Evolutionary conservation across 2,113 vertebrate genomes (phyloP).

Genomic region (Fulica atra): DNA sequence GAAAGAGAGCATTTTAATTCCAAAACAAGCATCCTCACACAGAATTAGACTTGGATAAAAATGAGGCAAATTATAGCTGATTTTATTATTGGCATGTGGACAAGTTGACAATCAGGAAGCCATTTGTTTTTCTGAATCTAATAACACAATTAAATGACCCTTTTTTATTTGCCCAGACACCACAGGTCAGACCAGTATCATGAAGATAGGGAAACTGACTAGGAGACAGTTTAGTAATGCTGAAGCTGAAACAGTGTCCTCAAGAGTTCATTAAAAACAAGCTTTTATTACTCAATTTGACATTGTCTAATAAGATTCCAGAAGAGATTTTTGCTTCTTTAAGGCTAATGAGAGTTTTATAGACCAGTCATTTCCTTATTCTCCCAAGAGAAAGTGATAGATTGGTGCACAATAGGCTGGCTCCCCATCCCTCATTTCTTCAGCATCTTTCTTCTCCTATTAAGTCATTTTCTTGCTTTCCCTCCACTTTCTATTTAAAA

Average conservation of each 20-base stretch:
- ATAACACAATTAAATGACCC: slow-evolving; percentile 29
- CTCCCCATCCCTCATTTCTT: slow-evolving; percentile 44
- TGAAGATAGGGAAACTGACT: slow-evolving; percentile 31
- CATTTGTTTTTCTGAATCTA: slow-evolving; percentile 20
- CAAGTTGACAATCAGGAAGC: slow-evolving; percentile 41
- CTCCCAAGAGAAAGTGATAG: slow-evolving; percentile 67
- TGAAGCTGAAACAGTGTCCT: slow-evolving; percentile 48
- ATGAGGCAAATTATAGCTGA: not conserved
- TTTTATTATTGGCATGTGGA: not conserved
- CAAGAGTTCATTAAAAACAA: slow-evolving; percentile 69
- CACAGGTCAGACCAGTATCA: slow-evolving; percentile 29
- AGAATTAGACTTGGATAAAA: not conserved
- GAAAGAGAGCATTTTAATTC: not conserved
- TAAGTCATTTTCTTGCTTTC: slow-evolving; percentile 24
- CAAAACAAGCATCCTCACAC: not conserved
- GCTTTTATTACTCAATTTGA: slow-evolving; percentile 67
- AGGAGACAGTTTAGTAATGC: slow-evolving; percentile 46
- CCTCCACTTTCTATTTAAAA: slow-evolving; percentile 20
- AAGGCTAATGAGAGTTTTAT: slow-evolving; percentile 75
- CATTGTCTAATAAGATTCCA: slow-evolving; percentile 55
- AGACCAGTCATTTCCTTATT: slow-evolving; percentile 71
- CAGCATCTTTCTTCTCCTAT: slow-evolving; percentile 47
- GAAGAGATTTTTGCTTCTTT: slow-evolving; percentile 69
- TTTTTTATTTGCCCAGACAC: not conserved
- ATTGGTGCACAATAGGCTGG: slow-evolving; percentile 43